phyloP scores from a whole-genome alignment of 2,888 invertebrate species.

The Leucoma salicis region DNA sequence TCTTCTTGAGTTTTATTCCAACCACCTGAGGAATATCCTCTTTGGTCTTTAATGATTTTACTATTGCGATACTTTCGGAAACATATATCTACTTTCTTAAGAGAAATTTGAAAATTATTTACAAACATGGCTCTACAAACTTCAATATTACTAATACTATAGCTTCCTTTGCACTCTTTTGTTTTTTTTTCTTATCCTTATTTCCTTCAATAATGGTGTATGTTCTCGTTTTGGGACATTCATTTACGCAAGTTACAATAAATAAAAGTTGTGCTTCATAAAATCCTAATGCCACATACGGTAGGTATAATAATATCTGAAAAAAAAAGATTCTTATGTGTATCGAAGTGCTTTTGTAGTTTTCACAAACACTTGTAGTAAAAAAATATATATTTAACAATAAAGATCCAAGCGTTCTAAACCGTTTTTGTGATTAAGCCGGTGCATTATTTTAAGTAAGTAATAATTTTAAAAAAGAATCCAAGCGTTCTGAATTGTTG shows the following conservation, averaged over 20 bases:
- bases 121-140: constrained; percentile 15
- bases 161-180: constrained; percentile 9
- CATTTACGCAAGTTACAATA: constrained; percentile 9
- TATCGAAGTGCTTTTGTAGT: too few relatives aligned
- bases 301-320: too few relatives aligned
- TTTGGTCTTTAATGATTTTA: constrained; percentile 5
- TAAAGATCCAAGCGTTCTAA: too few relatives aligned
- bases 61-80: constrained; percentile 9
- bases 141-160: constrained; percentile 3
- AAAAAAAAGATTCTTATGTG: too few relatives aligned
- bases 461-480: too few relatives aligned
- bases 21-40: constrained; percentile 7
- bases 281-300: constrained; percentile 8
- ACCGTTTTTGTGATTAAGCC: too few relatives aligned
- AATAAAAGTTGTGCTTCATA: constrained; percentile 14
- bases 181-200: constrained; percentile 13
- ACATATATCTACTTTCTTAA: constrained; percentile 10
- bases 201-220: constrained; percentile 3
- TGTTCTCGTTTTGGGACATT: constrained; percentile 10
- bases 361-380: too few relatives aligned
- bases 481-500: too few relatives aligned
- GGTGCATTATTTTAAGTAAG: too few relatives aligned
- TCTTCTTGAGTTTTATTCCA: constrained; percentile 9
- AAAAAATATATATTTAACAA: too few relatives aligned
- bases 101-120: constrained; percentile 15